Evolutionary conservation across 2,888 invertebrate species (phyloP).

Genomic region (Abrostola tripartita): DNA sequence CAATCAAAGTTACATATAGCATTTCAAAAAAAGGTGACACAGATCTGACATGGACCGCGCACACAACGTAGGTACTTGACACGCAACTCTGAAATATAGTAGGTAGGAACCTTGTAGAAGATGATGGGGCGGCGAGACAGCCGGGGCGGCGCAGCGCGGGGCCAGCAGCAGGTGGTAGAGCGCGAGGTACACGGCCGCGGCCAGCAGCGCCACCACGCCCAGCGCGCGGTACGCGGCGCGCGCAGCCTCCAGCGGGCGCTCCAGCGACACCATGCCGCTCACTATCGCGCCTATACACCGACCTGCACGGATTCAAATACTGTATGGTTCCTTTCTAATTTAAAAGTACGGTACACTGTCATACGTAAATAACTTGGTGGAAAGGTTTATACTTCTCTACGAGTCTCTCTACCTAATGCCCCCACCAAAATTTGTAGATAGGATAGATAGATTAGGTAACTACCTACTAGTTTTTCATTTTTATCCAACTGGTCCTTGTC

Average conservation of each 20-base stretch:
- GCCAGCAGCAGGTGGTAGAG: conserved; percentile 93
- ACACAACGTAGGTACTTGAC: background rate
- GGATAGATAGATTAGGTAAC: too few species aligned
- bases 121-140: conserved; percentile 90
- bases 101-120: conserved; percentile 89
- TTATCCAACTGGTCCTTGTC: too few species aligned
- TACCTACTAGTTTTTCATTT: too few species aligned
- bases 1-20: too few species aligned
- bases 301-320: conserved; percentile 78
- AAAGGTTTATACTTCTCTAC: too few species aligned
- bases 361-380: too few species aligned
- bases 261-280: conserved; percentile 86
- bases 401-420: too few species aligned
- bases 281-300: conserved; percentile 92
- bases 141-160: conserved; percentile 91
- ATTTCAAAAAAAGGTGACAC: too few species aligned
- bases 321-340: too few species aligned
- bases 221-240: conserved; percentile 89
- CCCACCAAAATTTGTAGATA: too few species aligned
- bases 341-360: too few species aligned
- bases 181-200: conserved; percentile 91
- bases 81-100: background rate
- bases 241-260: conserved; percentile 75
- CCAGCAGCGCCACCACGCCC: conserved; percentile 90
- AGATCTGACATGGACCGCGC: too few species aligned